Percentiles rank a stretch among this genome's conserved stretches.
phyloP scores from a whole-genome alignment of 2,113 vertebrate species.

The Spermophilus dauricus region DNA sequence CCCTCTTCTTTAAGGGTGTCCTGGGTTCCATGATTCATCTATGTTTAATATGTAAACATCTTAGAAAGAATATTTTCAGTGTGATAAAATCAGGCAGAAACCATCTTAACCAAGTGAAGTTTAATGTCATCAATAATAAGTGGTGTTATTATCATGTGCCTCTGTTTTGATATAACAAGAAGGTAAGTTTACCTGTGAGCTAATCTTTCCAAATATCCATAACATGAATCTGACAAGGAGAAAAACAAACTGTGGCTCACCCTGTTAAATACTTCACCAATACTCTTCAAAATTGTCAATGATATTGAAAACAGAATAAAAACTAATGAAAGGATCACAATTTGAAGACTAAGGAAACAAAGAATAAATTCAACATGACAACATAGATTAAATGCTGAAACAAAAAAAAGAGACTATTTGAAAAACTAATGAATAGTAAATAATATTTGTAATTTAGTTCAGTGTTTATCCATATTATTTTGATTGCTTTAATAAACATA shows the following conservation, averaged over 20 bases:
- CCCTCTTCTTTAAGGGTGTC: neutral
- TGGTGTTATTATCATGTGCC: neutral
- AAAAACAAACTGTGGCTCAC: fast-evolving
- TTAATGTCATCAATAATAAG: neutral
- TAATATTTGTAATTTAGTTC: neutral
- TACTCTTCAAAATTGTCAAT: neutral
- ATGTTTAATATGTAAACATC: neutral
- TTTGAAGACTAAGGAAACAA: neutral
- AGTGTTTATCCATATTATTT: neutral
- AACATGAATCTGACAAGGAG: neutral
- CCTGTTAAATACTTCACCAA: neutral
- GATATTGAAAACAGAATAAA: neutral
- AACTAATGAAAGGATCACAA: neutral
- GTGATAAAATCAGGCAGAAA: neutral
- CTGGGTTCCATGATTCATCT: neutral
- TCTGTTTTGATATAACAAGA: neutral
- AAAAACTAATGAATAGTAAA: neutral
- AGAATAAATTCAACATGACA: neutral
- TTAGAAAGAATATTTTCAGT: neutral
- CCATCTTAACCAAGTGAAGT: neutral
- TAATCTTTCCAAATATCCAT: neutral
- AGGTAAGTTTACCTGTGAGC: neutral
- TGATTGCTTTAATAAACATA: conserved; percentile 2
- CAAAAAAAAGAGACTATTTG: neutral
- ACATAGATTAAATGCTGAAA: neutral